Percentiles rank a stretch among this genome's conserved stretches.
Evolutionary conservation across 2,113 vertebrate genomes (phyloP).

Genomic region (Alligator mississippiensis): DNA sequence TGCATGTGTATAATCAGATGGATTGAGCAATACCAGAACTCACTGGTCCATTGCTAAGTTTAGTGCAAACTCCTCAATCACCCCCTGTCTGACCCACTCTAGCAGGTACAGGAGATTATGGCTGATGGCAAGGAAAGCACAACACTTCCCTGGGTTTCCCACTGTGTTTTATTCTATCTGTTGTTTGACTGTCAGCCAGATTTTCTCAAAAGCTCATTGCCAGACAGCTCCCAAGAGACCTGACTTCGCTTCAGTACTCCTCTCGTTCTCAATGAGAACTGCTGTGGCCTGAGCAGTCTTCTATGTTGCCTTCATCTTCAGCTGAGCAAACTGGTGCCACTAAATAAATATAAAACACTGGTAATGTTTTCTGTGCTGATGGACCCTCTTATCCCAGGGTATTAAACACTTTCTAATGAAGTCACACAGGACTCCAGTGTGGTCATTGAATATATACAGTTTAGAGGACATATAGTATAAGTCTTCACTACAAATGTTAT

Average conservation of each 20-base stretch:
- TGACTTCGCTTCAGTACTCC: neutral
- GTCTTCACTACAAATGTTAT: neutral
- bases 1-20: neutral
- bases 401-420: neutral
- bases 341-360: neutral
- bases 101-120: neutral
- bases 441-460: neutral
- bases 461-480: neutral
- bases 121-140: neutral
- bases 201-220: neutral
- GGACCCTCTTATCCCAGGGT: neutral
- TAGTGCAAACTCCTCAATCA: neutral
- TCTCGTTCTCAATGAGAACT: neutral
- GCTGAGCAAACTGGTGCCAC: rapidly evolving
- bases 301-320: neutral
- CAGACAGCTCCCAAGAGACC: neutral
- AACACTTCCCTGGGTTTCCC: neutral
- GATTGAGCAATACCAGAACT: neutral
- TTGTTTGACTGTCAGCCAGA: neutral
- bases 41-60: neutral
- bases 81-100: neutral
- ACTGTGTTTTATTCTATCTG: neutral
- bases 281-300: no score
- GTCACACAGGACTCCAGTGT: neutral
- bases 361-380: neutral